Conservation (phyloP, 2,113 vertebrate genomes). For the Pseudonaja textilis region DNA sequence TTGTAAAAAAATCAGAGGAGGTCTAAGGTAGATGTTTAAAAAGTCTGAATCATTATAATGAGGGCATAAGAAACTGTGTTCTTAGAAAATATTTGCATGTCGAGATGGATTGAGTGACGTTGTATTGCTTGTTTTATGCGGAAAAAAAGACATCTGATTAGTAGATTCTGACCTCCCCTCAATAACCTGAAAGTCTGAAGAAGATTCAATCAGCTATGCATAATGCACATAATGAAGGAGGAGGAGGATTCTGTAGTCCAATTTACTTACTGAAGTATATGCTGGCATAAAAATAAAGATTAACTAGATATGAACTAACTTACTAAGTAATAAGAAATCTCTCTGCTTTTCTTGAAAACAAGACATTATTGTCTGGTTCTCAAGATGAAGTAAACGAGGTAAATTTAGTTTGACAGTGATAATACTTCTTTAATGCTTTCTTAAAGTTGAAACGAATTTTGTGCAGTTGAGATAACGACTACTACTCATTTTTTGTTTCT, state of each 20-base stretch:
- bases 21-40: not conserved
- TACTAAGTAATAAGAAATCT: not conserved
- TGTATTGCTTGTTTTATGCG: conserved; percentile 23
- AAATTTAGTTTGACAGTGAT: not conserved
- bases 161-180: not conserved
- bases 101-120: not conserved
- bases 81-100: not conserved
- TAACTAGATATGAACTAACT: not conserved
- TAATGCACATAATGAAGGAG: not conserved
- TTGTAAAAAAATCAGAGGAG: not conserved
- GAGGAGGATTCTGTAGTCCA: not conserved
- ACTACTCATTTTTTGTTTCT: not conserved
- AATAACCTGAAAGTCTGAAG: conserved; percentile 1
- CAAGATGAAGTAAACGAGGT: not conserved
- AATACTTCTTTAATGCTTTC: not conserved
- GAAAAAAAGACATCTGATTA: conserved; percentile 19
- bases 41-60: conserved; percentile 9
- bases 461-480: not conserved
- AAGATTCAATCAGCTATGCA: not conserved
- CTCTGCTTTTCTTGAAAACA: not conserved
- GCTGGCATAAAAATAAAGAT: not conserved
- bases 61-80: not conserved
- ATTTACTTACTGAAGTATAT: not conserved
- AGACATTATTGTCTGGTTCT: not conserved
- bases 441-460: not conserved